These are phyloP conservation scores for Dynastes grantii DNA, from an alignment of 2,888 invertebrate species.

Conservation along the genomic window DNA sequence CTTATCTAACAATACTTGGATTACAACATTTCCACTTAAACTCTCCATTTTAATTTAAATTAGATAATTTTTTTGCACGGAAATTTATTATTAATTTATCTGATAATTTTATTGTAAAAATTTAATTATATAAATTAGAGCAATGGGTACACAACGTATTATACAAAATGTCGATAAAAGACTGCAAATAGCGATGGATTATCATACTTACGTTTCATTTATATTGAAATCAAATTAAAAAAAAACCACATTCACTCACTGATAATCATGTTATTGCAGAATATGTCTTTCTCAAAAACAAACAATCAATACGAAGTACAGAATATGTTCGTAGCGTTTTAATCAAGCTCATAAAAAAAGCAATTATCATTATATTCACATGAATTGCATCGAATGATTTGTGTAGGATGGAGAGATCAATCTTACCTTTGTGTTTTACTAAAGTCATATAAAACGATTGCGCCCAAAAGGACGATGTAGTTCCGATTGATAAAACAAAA, in stretches of 20 bases:
- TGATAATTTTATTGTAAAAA: no score
- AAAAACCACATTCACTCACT: not conserved
- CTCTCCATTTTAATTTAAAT: no score
- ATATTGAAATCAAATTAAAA: not conserved
- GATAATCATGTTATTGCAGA: not conserved
- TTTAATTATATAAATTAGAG: no score
- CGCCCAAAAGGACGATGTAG: slow-evolving; percentile 86
- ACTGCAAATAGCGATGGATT: not conserved
- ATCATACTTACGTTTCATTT: slow-evolving; percentile 3
- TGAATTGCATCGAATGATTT: not conserved
- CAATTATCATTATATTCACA: slow-evolving; percentile 3
- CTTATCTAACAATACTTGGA: no score
- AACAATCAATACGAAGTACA: not conserved
- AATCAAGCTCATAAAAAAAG: slow-evolving; percentile 4
- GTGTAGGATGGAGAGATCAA: slow-evolving; percentile 35
- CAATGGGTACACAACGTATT: not conserved
- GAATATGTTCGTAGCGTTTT: not conserved
- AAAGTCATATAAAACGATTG: slow-evolving; percentile 97
- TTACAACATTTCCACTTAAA: no score
- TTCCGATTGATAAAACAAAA: slow-evolving; percentile 53
- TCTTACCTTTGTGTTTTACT: slow-evolving; percentile 93
- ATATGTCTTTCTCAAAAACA: not conserved
- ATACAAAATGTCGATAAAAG: not conserved
- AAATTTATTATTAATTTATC: no score
- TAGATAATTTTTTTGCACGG: no score